Percentiles rank a stretch among this genome's conserved stretches.
These are phyloP conservation scores for Charadrius vociferus DNA, from an alignment of 2,113 vertebrate species.

Conservation along the genomic window DNA sequence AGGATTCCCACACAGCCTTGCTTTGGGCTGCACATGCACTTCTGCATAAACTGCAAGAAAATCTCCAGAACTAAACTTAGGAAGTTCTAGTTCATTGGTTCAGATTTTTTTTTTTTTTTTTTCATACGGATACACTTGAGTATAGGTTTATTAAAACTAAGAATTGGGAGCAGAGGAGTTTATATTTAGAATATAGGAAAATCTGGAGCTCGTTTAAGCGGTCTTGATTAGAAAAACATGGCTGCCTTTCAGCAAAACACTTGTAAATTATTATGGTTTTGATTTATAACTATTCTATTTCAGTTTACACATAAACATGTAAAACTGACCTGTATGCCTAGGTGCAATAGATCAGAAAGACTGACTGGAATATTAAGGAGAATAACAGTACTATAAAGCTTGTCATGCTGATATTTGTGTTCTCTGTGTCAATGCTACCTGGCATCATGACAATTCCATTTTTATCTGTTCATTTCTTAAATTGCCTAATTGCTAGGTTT, in stretches of 20 bases:
- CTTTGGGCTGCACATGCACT: accelerated
- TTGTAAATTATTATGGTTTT: not conserved
- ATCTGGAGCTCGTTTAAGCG: not conserved
- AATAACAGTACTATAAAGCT: not conserved
- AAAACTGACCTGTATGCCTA: not conserved
- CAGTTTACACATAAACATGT: not conserved
- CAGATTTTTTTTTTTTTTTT: not conserved
- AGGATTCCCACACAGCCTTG: not conserved
- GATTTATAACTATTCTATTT: not conserved
- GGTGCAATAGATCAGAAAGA: not conserved
- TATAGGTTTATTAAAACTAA: not conserved
- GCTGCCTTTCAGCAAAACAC: not conserved
- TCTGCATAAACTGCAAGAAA: not conserved
- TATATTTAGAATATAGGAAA: not conserved
- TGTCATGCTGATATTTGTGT: not conserved
- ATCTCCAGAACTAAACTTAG: not conserved
- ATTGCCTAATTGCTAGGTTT: conserved; percentile 10
- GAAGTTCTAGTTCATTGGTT: not conserved
- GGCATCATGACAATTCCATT: conserved; percentile 3
- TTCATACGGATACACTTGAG: not conserved
- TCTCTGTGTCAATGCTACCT: not conserved
- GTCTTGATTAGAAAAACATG: not conserved
- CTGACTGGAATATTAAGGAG: not conserved
- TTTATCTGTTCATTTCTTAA: not conserved
- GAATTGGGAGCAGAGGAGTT: not conserved